A percentile compares a stretch with the other conserved stretches of the same genome.
phyloP scores from a whole-genome alignment of 1,140 invertebrate species.

The Limonius californicus region DNA sequence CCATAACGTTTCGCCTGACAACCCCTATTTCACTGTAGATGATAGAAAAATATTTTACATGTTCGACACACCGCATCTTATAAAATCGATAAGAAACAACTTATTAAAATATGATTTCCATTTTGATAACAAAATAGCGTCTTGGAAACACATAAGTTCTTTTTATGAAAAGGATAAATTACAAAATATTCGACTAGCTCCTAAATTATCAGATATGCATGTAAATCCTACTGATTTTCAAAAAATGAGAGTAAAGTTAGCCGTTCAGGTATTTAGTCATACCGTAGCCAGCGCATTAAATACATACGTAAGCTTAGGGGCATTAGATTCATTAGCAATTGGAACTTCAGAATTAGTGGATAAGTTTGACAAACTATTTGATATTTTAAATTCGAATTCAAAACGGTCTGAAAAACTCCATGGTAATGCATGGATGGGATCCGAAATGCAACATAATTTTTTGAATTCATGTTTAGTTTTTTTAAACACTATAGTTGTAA shows the following conservation, averaged over 20 bases:
- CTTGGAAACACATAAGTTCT: neutral
- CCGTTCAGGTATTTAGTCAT: constrained; percentile 33
- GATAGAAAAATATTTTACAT: constrained; percentile 28
- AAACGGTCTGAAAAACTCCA: neutral
- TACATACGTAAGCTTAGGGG: neutral
- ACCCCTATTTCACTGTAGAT: constrained; percentile 29
- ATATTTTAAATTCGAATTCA: neutral
- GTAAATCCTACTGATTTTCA: constrained; percentile 34
- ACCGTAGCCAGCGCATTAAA: neutral
- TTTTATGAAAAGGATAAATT: constrained; percentile 17
- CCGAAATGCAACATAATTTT: too few relatives aligned
- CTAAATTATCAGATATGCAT: constrained; percentile 33
- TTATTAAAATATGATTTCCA: constrained; percentile 22
- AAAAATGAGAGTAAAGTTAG: constrained; percentile 37
- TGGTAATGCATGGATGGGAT: too few relatives aligned
- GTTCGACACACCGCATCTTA: constrained; percentile 30
- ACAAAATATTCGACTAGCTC: constrained; percentile 15
- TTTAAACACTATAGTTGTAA: neutral
- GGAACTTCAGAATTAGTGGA: neutral
- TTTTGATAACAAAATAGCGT: neutral
- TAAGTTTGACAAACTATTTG: neutral
- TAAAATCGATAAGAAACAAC: constrained; percentile 30
- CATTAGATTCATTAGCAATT: constrained; percentile 16
- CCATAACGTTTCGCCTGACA: constrained; percentile 24
- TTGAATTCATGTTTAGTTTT: too few relatives aligned